Percentiles rank a stretch among this genome's conserved stretches.
Conservation (phyloP, 2,888 invertebrate genomes). For the Schrankia costaestrigalis region DNA sequence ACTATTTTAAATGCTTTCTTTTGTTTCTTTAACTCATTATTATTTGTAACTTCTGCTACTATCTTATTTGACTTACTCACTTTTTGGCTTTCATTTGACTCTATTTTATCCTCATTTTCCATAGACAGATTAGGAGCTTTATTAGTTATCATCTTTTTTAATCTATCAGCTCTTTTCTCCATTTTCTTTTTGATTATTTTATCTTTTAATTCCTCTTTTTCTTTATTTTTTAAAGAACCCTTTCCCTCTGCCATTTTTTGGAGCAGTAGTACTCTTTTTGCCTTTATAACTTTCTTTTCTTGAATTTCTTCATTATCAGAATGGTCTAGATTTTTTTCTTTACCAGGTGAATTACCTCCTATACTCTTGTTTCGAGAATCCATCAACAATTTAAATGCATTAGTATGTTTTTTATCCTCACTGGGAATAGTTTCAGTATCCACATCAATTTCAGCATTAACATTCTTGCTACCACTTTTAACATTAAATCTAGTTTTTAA, state of each 20-base stretch:
- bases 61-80: conserved; percentile 2
- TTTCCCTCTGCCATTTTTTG: conserved; percentile 84
- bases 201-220: conserved; percentile 78
- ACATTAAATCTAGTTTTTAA: conserved; percentile 20
- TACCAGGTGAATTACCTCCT: conserved; percentile 83
- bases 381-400: conserved; percentile 86
- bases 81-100: not conserved
- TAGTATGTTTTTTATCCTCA: conserved; percentile 54
- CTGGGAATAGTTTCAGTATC: conserved; percentile 25
- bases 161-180: conserved; percentile 80
- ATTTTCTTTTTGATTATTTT: conserved; percentile 80
- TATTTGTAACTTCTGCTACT: conserved; percentile 9
- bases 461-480: conserved; percentile 11
- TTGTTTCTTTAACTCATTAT: conserved; percentile 24
- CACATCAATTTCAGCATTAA: conserved; percentile 13
- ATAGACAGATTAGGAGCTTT: conserved; percentile 12
- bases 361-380: conserved; percentile 83
- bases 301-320: conserved; percentile 39
- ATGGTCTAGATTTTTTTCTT: conserved; percentile 55
- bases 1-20: conserved; percentile 44
- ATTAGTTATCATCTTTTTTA: conserved; percentile 78
- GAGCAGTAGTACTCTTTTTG: conserved; percentile 75
- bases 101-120: conserved; percentile 4
- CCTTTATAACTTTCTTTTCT: conserved; percentile 54
- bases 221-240: conserved; percentile 80